Conservation (phyloP, 2,797 vertebrate species). For the Astyanax mexicanus region DNA sequence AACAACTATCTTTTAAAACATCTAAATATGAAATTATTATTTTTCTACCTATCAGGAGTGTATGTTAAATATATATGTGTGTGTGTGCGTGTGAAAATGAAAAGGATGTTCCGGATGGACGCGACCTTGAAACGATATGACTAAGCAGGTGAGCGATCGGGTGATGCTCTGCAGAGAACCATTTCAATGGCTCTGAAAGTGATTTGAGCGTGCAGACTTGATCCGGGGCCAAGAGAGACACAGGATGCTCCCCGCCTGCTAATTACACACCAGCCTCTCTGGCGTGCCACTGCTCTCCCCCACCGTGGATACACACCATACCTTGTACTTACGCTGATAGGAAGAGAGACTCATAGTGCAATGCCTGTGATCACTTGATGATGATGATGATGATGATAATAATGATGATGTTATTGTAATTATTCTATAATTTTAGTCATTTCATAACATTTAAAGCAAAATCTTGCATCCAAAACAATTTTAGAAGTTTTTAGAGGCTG, state of each 20-base stretch:
- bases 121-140: conserved; percentile 30
- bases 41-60: too few relatives aligned
- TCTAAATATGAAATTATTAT: too few relatives aligned
- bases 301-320: conserved; percentile 14
- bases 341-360: neutral
- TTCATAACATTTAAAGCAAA: too few relatives aligned
- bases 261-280: conserved; percentile 46
- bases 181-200: conserved; percentile 54
- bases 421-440: too few relatives aligned
- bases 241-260: conserved; percentile 51
- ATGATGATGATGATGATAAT: neutral
- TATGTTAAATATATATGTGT: too few relatives aligned
- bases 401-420: neutral
- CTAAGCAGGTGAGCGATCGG: conserved; percentile 21
- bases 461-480: neutral
- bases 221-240: conserved; percentile 47
- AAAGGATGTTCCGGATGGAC: neutral
- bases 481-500: neutral
- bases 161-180: conserved; percentile 36
- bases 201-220: conserved; percentile 51
- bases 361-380: neutral
- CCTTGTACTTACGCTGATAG: neutral
- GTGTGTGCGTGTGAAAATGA: neutral
- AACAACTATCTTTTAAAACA: too few relatives aligned
- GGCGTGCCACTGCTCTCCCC: conserved; percentile 8